Percentiles rank a stretch among this genome's conserved stretches.
These are phyloP conservation scores for Tachysurus fulvidraco DNA, from an alignment of 2,113 vertebrate genomes.

Conservation along the genomic window DNA sequence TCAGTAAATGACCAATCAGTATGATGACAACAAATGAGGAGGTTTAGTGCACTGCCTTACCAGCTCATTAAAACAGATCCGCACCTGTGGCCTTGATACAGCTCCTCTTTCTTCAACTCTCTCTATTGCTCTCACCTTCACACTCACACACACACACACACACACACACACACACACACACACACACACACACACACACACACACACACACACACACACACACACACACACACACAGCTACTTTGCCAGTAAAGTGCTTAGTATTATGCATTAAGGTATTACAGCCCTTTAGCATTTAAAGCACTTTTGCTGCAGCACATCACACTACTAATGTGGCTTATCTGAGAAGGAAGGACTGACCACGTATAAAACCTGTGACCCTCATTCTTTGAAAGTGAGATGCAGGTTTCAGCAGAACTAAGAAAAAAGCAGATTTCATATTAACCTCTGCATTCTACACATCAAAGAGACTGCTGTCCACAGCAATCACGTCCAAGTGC, in stretches of 20 bases:
- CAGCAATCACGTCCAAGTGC: conserved; percentile 52
- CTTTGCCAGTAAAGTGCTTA: conserved; percentile 7
- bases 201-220: not conserved
- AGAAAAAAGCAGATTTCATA: conserved; percentile 53
- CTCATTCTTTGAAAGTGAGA: conserved; percentile 62
- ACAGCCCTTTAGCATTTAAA: conserved; percentile 9
- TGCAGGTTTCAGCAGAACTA: conserved; percentile 47
- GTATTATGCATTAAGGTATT: conserved; percentile 11
- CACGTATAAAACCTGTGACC: conserved; percentile 63
- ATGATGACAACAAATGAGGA: conserved; percentile 71
- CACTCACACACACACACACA: not conserved
- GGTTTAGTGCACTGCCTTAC: conserved; percentile 67
- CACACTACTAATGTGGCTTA: not conserved
- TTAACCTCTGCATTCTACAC: conserved; percentile 60
- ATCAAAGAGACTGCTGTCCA: conserved; percentile 64
- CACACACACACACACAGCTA: not conserved
- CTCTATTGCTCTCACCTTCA: too few relatives aligned
- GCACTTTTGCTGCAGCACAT: conserved; percentile 16
- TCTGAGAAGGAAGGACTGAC: conserved; percentile 27
- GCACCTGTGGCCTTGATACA: conserved; percentile 71
- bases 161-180: not conserved
- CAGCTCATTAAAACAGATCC: conserved; percentile 66
- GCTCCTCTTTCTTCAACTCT: not conserved
- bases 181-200: not conserved
- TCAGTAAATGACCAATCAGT: conserved; percentile 71